Evolutionary conservation across 2,888 invertebrate species (phyloP).

Genomic region (Odontocerum albicorne): DNA sequence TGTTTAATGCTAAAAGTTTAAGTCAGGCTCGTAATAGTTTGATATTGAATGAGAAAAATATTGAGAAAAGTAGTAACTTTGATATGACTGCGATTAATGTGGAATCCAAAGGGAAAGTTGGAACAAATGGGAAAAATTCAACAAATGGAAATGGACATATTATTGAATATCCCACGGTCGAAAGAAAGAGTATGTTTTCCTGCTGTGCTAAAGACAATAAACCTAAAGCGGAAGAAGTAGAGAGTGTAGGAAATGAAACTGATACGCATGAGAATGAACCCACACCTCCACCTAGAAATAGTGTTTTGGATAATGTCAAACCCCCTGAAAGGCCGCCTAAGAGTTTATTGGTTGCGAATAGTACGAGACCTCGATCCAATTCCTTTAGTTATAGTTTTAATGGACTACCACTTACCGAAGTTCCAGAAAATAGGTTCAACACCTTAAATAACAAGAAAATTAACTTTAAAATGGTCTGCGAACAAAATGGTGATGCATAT

Average conservation of each 20-base stretch:
- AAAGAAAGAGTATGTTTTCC: slow-evolving; percentile 71
- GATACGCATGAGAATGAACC: slow-evolving; percentile 54
- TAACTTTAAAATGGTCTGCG: slow-evolving; percentile 53
- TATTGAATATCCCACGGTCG: slow-evolving; percentile 73
- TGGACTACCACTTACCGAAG: slow-evolving; percentile 51
- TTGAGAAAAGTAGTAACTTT: slow-evolving; percentile 43
- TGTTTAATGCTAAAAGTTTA: slow-evolving; percentile 54
- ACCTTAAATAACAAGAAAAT: slow-evolving; percentile 53
- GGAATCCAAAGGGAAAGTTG: slow-evolving; percentile 49
- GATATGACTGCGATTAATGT: slow-evolving; percentile 41
- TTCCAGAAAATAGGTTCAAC: slow-evolving; percentile 51
- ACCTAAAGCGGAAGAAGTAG: slow-evolving; percentile 53
- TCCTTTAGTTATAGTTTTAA: slow-evolving; percentile 56
- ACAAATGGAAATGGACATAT: slow-evolving; percentile 55
- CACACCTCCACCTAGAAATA: slow-evolving; percentile 65
- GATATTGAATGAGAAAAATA: slow-evolving; percentile 51
- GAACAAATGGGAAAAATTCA: slow-evolving; percentile 46
- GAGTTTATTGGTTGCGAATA: slow-evolving; percentile 54
- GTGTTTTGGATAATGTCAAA: slow-evolving; percentile 56
- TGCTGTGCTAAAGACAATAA: slow-evolving; percentile 67
- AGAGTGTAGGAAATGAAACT: slow-evolving; percentile 50
- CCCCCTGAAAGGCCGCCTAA: slow-evolving; percentile 73
- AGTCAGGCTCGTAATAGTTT: slow-evolving; percentile 58
- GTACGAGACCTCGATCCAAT: slow-evolving; percentile 59
- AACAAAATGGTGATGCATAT: slow-evolving; percentile 48